Evolutionary conservation across 2,888 invertebrate genomes (phyloP).

Genomic region (Flexamia atlantica): DNA sequence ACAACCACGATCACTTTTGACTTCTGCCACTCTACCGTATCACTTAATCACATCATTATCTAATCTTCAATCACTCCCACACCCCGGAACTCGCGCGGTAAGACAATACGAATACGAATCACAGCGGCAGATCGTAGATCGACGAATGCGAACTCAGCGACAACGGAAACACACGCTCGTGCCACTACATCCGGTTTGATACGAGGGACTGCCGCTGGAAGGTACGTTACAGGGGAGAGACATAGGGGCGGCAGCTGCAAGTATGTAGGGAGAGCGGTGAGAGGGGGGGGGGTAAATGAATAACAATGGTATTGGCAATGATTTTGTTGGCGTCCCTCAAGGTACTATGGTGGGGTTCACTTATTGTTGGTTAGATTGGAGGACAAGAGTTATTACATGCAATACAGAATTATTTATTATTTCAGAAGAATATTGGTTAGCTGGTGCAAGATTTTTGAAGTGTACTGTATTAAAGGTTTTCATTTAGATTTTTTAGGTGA

Average conservation of each 20-base stretch:
- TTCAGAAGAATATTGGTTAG: too few species aligned
- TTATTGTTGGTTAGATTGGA: too few species aligned
- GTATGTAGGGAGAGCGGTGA: not conserved
- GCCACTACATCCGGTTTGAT: constrained; percentile 9
- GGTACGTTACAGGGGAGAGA: constrained; percentile 31
- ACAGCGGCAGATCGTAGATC: not conserved
- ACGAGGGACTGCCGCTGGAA: not conserved
- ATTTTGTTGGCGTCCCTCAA: too few species aligned
- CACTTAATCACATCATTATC: constrained; percentile 5
- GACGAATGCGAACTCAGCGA: not conserved
- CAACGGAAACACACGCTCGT: constrained; percentile 14
- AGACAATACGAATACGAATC: constrained; percentile 32
- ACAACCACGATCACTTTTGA: not conserved
- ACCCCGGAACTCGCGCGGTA: too few species aligned
- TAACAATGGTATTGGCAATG: too few species aligned
- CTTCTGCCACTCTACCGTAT: not conserved
- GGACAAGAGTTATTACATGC: too few species aligned
- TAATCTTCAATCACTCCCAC: constrained; percentile 2
- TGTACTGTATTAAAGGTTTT: too few species aligned
- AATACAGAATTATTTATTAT: too few species aligned
- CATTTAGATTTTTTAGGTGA: too few species aligned
- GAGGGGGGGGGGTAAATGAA: too few species aligned
- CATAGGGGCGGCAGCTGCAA: constrained; percentile 51
- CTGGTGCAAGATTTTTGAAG: too few species aligned
- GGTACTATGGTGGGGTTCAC: too few species aligned